Evolutionary conservation across 1,140 invertebrate species (phyloP).

Genomic region (Dolichoris vasculosae): DNA sequence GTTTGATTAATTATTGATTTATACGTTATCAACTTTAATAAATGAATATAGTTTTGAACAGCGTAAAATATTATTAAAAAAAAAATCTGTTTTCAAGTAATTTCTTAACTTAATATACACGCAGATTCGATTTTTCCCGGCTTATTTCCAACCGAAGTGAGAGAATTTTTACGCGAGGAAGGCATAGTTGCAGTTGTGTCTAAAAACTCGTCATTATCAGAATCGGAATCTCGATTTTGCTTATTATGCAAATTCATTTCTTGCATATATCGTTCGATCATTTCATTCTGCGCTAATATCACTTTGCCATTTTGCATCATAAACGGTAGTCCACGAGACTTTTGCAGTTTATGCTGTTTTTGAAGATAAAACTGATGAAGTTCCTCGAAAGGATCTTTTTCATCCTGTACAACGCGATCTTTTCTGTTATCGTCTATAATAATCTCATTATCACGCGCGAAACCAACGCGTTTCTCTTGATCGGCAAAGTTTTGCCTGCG

Average conservation of each 20-base stretch:
- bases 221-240: constrained; percentile 61
- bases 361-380: constrained; percentile 61
- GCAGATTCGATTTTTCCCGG: constrained; percentile 60
- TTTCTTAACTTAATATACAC: constrained; percentile 65
- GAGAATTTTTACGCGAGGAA: constrained; percentile 60
- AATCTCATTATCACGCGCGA: constrained; percentile 53
- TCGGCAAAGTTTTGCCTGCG: constrained; percentile 3
- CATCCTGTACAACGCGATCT: constrained; percentile 54
- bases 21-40: neutral
- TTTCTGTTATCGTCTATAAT: constrained; percentile 52
- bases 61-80: neutral
- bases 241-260: constrained; percentile 55
- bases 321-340: constrained; percentile 52
- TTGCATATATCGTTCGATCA: constrained; percentile 64
- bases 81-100: neutral
- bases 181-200: constrained; percentile 70
- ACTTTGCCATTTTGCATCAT: constrained; percentile 57
- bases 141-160: constrained; percentile 64
- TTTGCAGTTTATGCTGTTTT: constrained; percentile 47
- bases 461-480: constrained; percentile 57
- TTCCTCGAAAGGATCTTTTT: constrained; percentile 62
- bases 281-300: constrained; percentile 60
- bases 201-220: constrained; percentile 71
- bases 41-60: constrained; percentile 6
- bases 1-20: neutral